Evolutionary conservation across 2,797 vertebrate species (phyloP).

Genomic region (Vespertilio murinus): DNA sequence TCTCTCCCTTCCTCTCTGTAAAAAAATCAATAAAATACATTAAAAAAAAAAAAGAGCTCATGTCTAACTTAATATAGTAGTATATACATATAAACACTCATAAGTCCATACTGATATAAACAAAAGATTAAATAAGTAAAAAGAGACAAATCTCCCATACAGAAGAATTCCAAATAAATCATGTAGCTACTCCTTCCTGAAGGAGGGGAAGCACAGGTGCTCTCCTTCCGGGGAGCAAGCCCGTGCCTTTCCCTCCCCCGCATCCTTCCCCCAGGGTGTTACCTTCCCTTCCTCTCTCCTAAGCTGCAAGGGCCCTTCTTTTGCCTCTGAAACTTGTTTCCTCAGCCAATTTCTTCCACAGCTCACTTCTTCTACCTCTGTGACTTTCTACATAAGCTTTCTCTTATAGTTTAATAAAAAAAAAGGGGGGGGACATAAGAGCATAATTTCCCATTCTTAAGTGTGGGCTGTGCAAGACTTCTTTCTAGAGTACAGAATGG

Average conservation of each 20-base stretch:
- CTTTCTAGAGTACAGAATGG: neutral
- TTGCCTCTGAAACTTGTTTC: neutral
- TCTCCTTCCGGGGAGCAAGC: neutral
- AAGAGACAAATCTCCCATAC: neutral
- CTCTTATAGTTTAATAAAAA: neutral
- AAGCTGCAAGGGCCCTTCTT: neutral
- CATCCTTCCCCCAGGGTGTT: neutral
- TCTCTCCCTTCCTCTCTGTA: too few species aligned
- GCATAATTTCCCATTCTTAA: neutral
- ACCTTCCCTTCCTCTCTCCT: neutral
- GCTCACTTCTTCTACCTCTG: neutral
- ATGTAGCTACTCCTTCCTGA: neutral
- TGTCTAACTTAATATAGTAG: neutral
- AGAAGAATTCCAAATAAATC: constrained; percentile 25
- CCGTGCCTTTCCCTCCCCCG: neutral
- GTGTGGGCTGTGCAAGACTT: neutral
- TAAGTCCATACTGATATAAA: neutral
- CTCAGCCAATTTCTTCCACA: neutral
- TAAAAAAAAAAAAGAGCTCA: too few species aligned
- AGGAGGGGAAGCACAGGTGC: neutral
- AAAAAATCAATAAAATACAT: too few species aligned
- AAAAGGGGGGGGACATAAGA: neutral
- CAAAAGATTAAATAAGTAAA: neutral
- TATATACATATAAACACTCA: neutral
- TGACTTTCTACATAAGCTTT: neutral